phyloP scores from a whole-genome alignment of 1,140 invertebrate species.

The Harpegnathos saltator region DNA sequence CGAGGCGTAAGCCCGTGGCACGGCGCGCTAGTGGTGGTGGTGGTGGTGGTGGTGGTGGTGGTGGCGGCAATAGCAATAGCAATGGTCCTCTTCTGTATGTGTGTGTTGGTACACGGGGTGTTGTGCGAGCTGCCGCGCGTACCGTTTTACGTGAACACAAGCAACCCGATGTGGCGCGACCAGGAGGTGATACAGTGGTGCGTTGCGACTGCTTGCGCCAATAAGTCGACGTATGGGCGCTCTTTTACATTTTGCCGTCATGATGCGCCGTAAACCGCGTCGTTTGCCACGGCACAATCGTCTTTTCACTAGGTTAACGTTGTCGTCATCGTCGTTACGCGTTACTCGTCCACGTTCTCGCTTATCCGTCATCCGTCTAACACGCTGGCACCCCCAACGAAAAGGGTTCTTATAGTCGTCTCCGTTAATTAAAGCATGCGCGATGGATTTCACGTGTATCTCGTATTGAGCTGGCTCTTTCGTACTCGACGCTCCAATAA shows the following conservation, averaged over 20 bases:
- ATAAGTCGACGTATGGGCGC: slow-evolving; percentile 19
- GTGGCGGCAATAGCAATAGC: no score
- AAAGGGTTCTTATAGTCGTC: slow-evolving; percentile 55
- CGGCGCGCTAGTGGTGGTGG: background rate
- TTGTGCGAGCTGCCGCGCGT: no score
- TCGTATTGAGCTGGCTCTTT: background rate
- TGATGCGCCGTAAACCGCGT: slow-evolving; percentile 63
- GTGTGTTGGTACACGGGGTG: no score
- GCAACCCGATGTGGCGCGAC: no score
- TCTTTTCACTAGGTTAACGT: slow-evolving; percentile 17
- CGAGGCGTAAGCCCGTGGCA: slow-evolving; percentile 45
- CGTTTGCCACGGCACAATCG: slow-evolving; percentile 63
- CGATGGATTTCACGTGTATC: slow-evolving; percentile 40
- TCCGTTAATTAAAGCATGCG: slow-evolving; percentile 64
- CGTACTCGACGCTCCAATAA: background rate
- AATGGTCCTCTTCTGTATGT: background rate
- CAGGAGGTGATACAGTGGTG: background rate
- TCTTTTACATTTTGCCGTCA: slow-evolving; percentile 32
- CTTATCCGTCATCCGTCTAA: background rate
- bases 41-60: no score
- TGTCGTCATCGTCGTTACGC: slow-evolving; percentile 37
- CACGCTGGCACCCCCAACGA: background rate
- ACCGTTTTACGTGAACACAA: no score
- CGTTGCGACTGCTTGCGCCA: no score
- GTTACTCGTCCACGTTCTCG: slow-evolving; percentile 19